Conservation (phyloP, 2,888 invertebrate genomes). For the Acrocyrtus sp. region DNA sequence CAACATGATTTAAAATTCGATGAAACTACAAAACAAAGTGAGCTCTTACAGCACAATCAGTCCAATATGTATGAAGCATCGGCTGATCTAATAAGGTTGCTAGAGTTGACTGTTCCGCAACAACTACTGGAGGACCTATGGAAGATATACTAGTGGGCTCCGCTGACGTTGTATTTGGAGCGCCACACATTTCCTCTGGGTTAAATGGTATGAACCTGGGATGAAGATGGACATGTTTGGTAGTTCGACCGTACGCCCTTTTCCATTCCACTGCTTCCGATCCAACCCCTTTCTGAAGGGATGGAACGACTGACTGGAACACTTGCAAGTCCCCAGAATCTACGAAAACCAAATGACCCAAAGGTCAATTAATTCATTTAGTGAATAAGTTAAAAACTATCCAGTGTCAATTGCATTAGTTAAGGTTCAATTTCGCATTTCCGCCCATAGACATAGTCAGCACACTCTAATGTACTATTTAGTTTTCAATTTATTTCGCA, state of each 20-base stretch:
- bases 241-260: conserved; percentile 86
- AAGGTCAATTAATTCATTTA: background rate
- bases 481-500: too few species aligned
- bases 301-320: conserved; percentile 83
- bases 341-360: conserved; percentile 65
- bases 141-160: conserved; percentile 51
- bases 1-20: background rate
- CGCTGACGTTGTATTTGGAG: conserved; percentile 67
- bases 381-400: background rate
- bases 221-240: conserved; percentile 81
- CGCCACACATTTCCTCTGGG: conserved; percentile 69
- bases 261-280: conserved; percentile 93
- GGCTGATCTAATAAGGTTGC: conserved; percentile 80
- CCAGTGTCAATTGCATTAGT: background rate
- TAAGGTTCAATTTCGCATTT: background rate
- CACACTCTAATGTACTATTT: background rate
- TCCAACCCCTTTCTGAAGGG: conserved; percentile 81
- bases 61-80: conserved; percentile 94
- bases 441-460: background rate
- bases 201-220: conserved; percentile 62
- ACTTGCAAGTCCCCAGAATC: conserved; percentile 87
- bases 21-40: conserved; percentile 58
- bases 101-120: conserved; percentile 63
- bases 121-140: background rate
- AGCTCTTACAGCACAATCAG: conserved; percentile 91